phyloP scores from a whole-genome alignment of 2,888 invertebrate species.

The Drosophila parthenogenetica region DNA sequence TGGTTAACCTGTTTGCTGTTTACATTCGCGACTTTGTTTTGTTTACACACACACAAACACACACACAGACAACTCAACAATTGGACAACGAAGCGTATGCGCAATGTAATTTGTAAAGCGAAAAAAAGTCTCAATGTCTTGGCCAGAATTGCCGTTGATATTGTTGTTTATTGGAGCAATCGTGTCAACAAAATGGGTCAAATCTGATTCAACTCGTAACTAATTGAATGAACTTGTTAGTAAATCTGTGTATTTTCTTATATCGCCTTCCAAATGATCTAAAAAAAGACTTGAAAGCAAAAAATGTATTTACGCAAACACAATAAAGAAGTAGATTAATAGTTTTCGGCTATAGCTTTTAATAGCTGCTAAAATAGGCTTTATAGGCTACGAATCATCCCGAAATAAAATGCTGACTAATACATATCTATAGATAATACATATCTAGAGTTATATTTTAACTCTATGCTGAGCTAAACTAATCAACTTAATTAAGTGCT shows the following conservation, averaged over 20 bases:
- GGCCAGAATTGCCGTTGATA: slow-evolving; percentile 16
- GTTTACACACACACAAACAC: slow-evolving; percentile 30
- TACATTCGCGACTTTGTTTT: slow-evolving; percentile 55
- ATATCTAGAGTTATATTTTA: no score
- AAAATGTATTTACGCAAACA: not conserved
- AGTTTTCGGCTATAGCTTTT: no score
- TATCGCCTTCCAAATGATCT: no score
- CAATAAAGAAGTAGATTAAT: no score
- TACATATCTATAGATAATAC: no score
- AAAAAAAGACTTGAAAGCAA: not conserved
- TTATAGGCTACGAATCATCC: no score
- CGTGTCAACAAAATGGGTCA: slow-evolving; percentile 30
- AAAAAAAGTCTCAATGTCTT: slow-evolving; percentile 38
- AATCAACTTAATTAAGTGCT: not conserved
- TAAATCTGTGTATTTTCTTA: not conserved
- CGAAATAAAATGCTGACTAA: no score
- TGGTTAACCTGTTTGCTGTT: slow-evolving; percentile 60
- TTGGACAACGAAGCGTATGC: slow-evolving; percentile 35
- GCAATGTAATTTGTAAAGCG: slow-evolving; percentile 27
- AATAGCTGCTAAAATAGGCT: no score
- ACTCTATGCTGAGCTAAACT: not conserved
- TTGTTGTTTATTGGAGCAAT: slow-evolving; percentile 41
- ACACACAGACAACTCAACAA: slow-evolving; percentile 9
- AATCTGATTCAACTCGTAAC: slow-evolving; percentile 7
- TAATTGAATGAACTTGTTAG: slow-evolving; percentile 25